A percentile compares a stretch with the other conserved stretches of the same genome.
phyloP scores from a whole-genome alignment of 2,113 vertebrate species.

The Amphiprion ocellaris region DNA sequence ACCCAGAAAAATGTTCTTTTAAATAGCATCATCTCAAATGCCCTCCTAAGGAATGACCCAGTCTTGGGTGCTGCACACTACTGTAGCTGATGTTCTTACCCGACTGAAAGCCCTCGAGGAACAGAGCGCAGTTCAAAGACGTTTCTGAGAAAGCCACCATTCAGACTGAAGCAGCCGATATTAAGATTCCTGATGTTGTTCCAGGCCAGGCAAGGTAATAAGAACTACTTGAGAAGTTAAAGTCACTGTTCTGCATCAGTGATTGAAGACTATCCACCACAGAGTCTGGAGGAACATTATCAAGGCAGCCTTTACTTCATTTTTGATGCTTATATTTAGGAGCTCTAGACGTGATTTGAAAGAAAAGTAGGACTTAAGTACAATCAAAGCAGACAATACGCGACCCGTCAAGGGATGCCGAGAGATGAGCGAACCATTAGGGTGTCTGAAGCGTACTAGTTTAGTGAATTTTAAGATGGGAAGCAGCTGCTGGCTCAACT shows the following conservation, averaged over 20 bases:
- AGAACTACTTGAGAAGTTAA: constrained; percentile 50
- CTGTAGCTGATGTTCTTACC: constrained; percentile 44
- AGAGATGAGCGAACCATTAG: constrained; percentile 27
- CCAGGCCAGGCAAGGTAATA: constrained; percentile 5
- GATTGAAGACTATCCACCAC: constrained; percentile 33
- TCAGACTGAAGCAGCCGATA: constrained; percentile 41
- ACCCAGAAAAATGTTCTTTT: neutral
- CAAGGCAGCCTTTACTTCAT: constrained; percentile 21
- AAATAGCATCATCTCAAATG: constrained; percentile 39
- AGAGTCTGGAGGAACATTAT: constrained; percentile 35
- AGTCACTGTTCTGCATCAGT: constrained; percentile 35
- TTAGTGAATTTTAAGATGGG: constrained; percentile 39
- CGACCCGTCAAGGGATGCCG: constrained; percentile 9
- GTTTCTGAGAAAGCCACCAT: constrained; percentile 29
- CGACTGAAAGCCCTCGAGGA: constrained; percentile 27
- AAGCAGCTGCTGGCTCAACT: constrained; percentile 19
- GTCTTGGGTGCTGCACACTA: constrained; percentile 26
- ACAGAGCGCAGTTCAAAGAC: constrained; percentile 39
- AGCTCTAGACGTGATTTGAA: constrained; percentile 18
- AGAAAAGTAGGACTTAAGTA: neutral
- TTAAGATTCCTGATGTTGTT: constrained; percentile 59
- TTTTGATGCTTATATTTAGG: constrained; percentile 37
- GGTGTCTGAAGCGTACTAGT: neutral
- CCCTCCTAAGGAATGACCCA: constrained; percentile 28
- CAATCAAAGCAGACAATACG: constrained; percentile 42